Conservation (phyloP, 2,113 vertebrate species). For the Passer domesticus region DNA sequence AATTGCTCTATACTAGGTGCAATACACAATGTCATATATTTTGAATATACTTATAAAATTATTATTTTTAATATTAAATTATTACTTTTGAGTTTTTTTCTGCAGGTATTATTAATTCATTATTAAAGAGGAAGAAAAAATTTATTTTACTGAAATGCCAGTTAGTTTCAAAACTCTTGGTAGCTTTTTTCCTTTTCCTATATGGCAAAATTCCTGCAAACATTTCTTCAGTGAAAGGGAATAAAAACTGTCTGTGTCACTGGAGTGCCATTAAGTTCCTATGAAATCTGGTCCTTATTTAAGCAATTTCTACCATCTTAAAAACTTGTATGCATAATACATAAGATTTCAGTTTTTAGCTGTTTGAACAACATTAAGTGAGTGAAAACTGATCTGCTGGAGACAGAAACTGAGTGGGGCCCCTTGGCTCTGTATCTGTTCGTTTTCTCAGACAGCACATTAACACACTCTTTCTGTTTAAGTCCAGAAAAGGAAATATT, state of each 20-base stretch:
- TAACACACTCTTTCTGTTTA: not conserved
- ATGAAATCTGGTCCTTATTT: conserved; percentile 10
- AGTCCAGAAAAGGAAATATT: not conserved
- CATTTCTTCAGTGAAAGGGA: not conserved
- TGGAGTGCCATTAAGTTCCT: not conserved
- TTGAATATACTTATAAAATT: not conserved
- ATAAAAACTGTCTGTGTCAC: not conserved
- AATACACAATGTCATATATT: not conserved
- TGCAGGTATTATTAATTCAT: not conserved
- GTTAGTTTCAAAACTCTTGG: not conserved
- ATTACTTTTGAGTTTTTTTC: not conserved
- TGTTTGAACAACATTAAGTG: not conserved
- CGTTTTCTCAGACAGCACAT: not conserved
- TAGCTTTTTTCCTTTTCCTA: not conserved
- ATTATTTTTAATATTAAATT: not conserved
- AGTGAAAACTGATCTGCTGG: not conserved
- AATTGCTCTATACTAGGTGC: not conserved
- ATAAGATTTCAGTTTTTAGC: not conserved
- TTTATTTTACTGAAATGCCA: not conserved
- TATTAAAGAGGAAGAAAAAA: not conserved
- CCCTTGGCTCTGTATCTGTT: not conserved
- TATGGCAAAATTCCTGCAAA: not conserved
- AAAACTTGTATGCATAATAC: not conserved
- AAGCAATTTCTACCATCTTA: not conserved
- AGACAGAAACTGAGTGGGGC: not conserved